These are phyloP conservation scores for Agrypnus murinus DNA, from an alignment of 2,888 invertebrate species.

Conservation along the genomic window DNA sequence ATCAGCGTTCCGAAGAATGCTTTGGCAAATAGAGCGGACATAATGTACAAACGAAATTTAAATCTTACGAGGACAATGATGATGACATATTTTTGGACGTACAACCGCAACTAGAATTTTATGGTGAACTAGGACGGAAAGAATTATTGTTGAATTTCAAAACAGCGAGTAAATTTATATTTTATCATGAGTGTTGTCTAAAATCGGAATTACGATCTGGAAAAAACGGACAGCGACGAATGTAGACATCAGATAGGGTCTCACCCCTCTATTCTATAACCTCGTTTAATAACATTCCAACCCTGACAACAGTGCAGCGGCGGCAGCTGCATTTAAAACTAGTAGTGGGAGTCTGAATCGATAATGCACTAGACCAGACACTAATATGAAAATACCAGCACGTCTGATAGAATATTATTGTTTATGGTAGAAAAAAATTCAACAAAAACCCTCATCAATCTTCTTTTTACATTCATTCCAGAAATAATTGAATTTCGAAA, in stretches of 20 bases:
- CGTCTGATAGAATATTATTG: conserved; percentile 15
- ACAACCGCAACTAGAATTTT: background rate
- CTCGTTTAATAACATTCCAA: conserved; percentile 19
- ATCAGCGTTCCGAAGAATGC: conserved; percentile 32
- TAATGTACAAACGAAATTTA: conserved; percentile 20
- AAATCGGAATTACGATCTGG: background rate
- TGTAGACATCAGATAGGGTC: background rate
- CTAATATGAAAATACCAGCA: conserved; percentile 36
- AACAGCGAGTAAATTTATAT: no score
- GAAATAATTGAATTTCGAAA: no score
- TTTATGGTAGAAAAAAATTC: no score
- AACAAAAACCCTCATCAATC: no score
- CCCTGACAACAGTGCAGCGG: conserved; percentile 21
- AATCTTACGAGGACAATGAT: conserved; percentile 4
- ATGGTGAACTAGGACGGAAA: background rate
- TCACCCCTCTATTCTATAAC: background rate
- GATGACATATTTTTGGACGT: conserved; percentile 1
- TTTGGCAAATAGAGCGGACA: conserved; percentile 34
- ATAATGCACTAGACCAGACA: conserved; percentile 39
- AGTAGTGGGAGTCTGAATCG: conserved; percentile 33
- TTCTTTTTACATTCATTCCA: no score
- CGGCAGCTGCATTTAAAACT: conserved; percentile 32
- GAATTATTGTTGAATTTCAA: no score
- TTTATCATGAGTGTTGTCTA: no score
- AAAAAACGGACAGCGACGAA: background rate